Evolutionary conservation across 2,888 invertebrate genomes (phyloP), one percentile per base, ranked within the genome.

Genomic region (Agonopterix alstromeriana): DNA sequence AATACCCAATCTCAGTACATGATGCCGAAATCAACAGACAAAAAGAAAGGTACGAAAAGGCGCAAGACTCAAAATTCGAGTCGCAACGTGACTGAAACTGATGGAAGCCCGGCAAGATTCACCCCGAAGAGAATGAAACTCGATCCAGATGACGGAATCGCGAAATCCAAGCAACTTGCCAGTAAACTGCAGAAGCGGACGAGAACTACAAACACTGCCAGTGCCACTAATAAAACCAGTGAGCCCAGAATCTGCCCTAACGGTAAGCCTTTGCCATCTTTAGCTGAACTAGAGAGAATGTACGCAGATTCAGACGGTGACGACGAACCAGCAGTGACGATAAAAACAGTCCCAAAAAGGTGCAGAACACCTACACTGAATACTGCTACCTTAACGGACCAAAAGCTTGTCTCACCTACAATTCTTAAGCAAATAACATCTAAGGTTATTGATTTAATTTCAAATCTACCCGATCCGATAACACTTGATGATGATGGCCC

Each of bases 201-300:
- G 9, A 41, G 10, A 10, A 17, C n/a, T 7, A 11, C n/a, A 2
- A 45, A 47, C 5, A 2, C 46, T 8, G n/a, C 41, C 7, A 43
- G 38, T 11, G 12, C 10, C 11, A 12, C 7, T 7, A 46, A 40
- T 1, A 42, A 45, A 43, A 8, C 35, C 7, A 42, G 40, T 11
- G 45, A 35, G 38, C 45, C 52, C 3, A 65, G 58, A 43, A 10
- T 65, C 2, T 64, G 60, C 45, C 49, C 54, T 3, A 72, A 70
- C 51, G 60, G 65, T 3, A 73, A 60, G 51, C 65, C 61, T 5
- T 58, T 75, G 63, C 76, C 74, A 11, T 61, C 68, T 2, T 48
- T 75, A 42, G 48, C 64, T 0, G 73, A 73, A 3, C 56, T 77
- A 9, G 65, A 74, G 45, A 63, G 62, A 54, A 61, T 69, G 61